phyloP scores from a whole-genome alignment of 1,140 invertebrate genomes.

The Drosophila nikananu region DNA sequence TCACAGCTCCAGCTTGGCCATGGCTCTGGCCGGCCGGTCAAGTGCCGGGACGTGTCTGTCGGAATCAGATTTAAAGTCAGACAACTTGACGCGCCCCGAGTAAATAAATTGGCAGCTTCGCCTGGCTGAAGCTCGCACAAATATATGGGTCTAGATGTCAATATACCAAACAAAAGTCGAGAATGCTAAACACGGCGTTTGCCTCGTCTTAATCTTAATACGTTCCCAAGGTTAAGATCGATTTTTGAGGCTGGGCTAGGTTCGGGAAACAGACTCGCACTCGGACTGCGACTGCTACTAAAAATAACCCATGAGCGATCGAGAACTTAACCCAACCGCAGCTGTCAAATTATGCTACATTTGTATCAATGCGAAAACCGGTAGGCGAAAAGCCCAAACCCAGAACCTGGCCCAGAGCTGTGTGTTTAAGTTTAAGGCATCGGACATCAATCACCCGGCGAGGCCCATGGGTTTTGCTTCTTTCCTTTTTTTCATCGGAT shows the following conservation, averaged over 20 bases:
- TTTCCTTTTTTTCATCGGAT: background rate
- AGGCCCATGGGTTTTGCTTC: conserved; percentile 21
- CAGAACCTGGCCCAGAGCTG: conserved; percentile 52
- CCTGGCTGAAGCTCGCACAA: conserved; percentile 53
- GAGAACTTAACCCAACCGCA: conserved; percentile 59
- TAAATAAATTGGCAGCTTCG: conserved; percentile 75
- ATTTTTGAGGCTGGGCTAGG: conserved; percentile 2
- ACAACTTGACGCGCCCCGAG: conserved; percentile 64
- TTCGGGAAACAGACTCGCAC: conserved; percentile 25
- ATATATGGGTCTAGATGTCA: conserved; percentile 76
- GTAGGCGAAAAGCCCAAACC: conserved; percentile 59
- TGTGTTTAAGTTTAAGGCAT: conserved; percentile 64
- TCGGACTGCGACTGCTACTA: conserved; percentile 37
- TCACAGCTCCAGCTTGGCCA: conserved; percentile 46
- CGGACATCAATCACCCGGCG: conserved; percentile 63
- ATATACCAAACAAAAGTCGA: conserved; percentile 48
- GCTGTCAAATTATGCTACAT: conserved; percentile 81
- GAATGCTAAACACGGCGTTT: conserved; percentile 43
- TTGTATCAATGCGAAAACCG: conserved; percentile 63
- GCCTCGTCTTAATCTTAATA: conserved; percentile 54
- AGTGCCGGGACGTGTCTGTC: conserved; percentile 61
- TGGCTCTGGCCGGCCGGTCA: conserved; percentile 67
- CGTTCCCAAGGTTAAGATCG: conserved; percentile 56
- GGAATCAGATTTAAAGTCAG: conserved; percentile 60
- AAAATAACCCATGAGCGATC: conserved; percentile 76